Percentiles rank a stretch among this genome's conserved stretches.
Evolutionary conservation across 2,113 vertebrate genomes (phyloP).

Genomic region (Nesogale talazaci): DNA sequence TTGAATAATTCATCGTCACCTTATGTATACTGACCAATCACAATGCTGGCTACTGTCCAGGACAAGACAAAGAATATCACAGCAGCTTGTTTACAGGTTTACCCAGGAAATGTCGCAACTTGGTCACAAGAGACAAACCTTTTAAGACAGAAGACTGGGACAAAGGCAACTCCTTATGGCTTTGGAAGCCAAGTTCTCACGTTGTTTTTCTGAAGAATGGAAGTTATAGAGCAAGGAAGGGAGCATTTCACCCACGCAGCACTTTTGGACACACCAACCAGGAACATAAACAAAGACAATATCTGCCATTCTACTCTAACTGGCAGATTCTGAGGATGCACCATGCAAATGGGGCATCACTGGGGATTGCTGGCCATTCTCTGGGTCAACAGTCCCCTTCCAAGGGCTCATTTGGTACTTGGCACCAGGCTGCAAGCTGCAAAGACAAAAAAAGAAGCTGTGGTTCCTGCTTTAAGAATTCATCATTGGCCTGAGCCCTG

Average conservation of each 20-base stretch:
- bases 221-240: not conserved
- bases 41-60: no score
- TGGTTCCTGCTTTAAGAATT: not conserved
- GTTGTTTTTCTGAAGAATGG: not conserved
- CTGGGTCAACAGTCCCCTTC: not conserved
- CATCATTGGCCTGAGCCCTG: no score
- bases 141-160: no score
- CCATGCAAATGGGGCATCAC: not conserved
- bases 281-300: not conserved
- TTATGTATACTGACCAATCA: no score
- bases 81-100: no score
- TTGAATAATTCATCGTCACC: no score
- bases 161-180: no score
- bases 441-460: not conserved
- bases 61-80: no score
- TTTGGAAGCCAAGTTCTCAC: no score
- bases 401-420: not conserved
- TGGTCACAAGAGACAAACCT: no score
- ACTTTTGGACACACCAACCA: not conserved
- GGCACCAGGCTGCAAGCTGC: not conserved
- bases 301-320: not conserved
- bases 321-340: not conserved
- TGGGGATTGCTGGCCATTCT: not conserved
- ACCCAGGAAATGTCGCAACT: no score
- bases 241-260: not conserved